phyloP scores from a whole-genome alignment of 2,888 invertebrate species.

The Agelastica alni region DNA sequence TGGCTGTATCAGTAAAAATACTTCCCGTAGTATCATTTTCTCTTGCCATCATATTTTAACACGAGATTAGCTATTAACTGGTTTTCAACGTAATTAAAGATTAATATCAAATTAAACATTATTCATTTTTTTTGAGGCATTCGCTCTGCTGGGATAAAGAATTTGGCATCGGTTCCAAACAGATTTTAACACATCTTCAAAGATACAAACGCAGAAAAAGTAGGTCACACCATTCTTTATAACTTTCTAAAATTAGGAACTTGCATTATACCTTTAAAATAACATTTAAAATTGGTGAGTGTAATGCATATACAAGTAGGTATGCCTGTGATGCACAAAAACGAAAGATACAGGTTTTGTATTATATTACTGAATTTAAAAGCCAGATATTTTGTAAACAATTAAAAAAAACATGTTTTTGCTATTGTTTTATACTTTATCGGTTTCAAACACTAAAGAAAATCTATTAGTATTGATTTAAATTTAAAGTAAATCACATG shows the following conservation, averaged over 20 bases:
- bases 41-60: not conserved
- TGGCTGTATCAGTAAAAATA: too few species aligned
- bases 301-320: not conserved
- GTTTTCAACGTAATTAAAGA: conserved; percentile 3
- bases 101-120: conserved; percentile 9
- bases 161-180: conserved; percentile 13
- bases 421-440: too few species aligned
- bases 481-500: too few species aligned
- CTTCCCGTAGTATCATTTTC: not conserved
- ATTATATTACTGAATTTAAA: too few species aligned
- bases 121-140: conserved; percentile 6
- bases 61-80: not conserved
- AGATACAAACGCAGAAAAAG: conserved; percentile 9
- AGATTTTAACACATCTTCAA: conserved; percentile 5
- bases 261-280: conserved; percentile 7
- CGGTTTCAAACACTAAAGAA: too few species aligned
- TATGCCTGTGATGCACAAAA: too few species aligned
- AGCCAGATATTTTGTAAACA: too few species aligned
- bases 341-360: too few species aligned
- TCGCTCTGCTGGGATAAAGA: conserved; percentile 7
- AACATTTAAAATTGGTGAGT: conserved; percentile 10
- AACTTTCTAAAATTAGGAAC: conserved; percentile 21
- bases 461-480: too few species aligned
- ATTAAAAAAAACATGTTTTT: too few species aligned
- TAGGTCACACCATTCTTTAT: conserved; percentile 19